Percentiles rank a stretch among this genome's conserved stretches.
These are phyloP conservation scores for Myrmecobius fasciatus DNA, from an alignment of 2,113 vertebrate species.

Conservation along the genomic window DNA sequence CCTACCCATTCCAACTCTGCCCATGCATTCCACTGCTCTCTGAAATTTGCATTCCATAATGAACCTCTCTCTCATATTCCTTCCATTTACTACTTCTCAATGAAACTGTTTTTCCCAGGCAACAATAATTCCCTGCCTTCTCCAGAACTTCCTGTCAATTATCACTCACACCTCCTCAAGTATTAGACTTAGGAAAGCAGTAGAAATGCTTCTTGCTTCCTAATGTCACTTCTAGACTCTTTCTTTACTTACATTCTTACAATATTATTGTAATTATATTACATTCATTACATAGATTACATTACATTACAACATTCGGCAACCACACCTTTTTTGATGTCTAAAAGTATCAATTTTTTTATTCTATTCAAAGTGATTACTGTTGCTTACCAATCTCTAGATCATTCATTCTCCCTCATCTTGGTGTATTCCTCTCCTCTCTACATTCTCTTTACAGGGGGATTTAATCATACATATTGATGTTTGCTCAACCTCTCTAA, in stretches of 20 bases:
- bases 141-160: not conserved
- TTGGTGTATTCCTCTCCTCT: not conserved
- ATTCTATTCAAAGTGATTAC: not conserved
- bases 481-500: not conserved
- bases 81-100: not conserved
- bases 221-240: not conserved
- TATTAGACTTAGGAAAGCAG: not conserved
- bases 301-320: not conserved
- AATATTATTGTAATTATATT: too few species aligned
- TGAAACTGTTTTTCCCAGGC: not conserved
- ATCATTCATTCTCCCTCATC: not conserved
- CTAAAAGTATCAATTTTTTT: not conserved
- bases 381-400: too few species aligned
- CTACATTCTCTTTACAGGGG: not conserved
- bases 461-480: not conserved
- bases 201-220: not conserved
- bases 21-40: not conserved
- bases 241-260: not conserved
- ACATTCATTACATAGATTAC: too few species aligned
- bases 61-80: not conserved
- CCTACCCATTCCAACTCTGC: not conserved
- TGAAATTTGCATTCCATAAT: not conserved
- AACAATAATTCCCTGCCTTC: not conserved
- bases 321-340: not conserved
- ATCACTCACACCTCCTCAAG: not conserved